Evolutionary conservation across 2,797 vertebrate genomes (phyloP), one percentile per base, ranked within the genome.

Genomic region (Centropyge bicolor): DNA sequence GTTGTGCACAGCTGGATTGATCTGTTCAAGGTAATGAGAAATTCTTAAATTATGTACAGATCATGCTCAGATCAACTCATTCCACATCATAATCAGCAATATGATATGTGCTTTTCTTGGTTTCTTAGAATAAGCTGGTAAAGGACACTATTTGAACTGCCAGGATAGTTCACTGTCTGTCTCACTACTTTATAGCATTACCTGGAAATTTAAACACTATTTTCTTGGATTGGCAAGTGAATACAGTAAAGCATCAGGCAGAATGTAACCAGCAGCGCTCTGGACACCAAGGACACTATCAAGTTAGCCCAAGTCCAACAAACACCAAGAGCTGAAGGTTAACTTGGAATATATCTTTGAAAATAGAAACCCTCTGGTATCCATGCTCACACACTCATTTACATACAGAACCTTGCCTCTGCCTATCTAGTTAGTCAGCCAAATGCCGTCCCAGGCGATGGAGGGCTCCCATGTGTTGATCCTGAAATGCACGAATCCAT

Each of bases 401-500:
- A 75, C 71, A 87, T 66, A 81, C 76, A 87, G 71, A 83, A 59
- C 80, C 59, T 84, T 84, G 78, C 70, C 67, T 77, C 48, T 80
- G 51, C 57, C 62, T 70, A 62, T 88, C 80, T 76, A 72, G 75
- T 90, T 78, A 83, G 80, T 80, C 79, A 86, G 85, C 80, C 87
- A 87, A 93, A 91, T 78, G 70, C 65, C 61, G 80, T 91, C 87
- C 85, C 79, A 80, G 67, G 76, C 31, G 70, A 82, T 77, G 63
- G 72, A 86, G 51, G 48, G 68, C 72, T 86, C 85, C 79, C 81
- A 82, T 74, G 81, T 86, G 85, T 84, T 86, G 74, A 81, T 82
- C 74, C 78, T 77, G 74, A 86, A 82, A 85, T 80, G 65, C 83
- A 81, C 17, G 0, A 88, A 93, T 92, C 87, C 83, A 91, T 93